Conservation (phyloP, 2,113 vertebrate genomes). For the Nothoprocta perdicaria region DNA sequence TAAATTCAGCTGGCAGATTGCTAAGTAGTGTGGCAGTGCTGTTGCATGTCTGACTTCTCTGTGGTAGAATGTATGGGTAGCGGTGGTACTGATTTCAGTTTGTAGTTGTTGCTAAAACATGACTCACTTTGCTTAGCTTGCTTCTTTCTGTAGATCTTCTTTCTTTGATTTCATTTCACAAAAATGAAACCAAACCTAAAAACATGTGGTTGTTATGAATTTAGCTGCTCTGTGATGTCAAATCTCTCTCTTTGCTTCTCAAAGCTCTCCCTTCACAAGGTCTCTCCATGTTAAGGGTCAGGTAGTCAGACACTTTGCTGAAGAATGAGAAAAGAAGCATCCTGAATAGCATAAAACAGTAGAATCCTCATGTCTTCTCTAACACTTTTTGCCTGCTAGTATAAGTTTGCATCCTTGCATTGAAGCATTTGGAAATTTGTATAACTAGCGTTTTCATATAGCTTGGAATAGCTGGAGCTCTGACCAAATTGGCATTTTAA, state of each 20-base stretch:
- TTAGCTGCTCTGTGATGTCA: too few relatives aligned
- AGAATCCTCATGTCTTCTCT: neutral
- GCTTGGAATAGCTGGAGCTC: neutral
- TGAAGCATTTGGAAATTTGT: slow-evolving; percentile 7
- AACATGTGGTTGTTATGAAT: too few relatives aligned
- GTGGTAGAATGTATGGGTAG: neutral
- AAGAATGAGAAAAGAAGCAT: neutral
- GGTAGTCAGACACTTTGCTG: neutral
- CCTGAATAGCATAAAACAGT: neutral
- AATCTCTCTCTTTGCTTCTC: neutral
- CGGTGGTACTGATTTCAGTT: too few relatives aligned
- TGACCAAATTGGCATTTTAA: slow-evolving; percentile 39
- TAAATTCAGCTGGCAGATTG: too few relatives aligned
- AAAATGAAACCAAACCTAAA: too few relatives aligned
- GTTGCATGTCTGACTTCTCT: neutral
- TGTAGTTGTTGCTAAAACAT: neutral
- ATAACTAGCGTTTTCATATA: slow-evolving; percentile 3
- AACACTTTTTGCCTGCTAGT: neutral
- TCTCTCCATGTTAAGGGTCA: neutral
- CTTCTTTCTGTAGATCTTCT: too few relatives aligned
- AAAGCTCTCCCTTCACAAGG: neutral
- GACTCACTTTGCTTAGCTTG: too few relatives aligned
- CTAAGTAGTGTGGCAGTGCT: neutral
- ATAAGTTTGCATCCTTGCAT: neutral
- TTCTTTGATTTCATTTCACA: too few relatives aligned